A percentile compares a stretch with the other conserved stretches of the same genome.
These are phyloP conservation scores for Drosophila kepulauana DNA, from an alignment of 1,140 invertebrate genomes.

Conservation along the genomic window DNA sequence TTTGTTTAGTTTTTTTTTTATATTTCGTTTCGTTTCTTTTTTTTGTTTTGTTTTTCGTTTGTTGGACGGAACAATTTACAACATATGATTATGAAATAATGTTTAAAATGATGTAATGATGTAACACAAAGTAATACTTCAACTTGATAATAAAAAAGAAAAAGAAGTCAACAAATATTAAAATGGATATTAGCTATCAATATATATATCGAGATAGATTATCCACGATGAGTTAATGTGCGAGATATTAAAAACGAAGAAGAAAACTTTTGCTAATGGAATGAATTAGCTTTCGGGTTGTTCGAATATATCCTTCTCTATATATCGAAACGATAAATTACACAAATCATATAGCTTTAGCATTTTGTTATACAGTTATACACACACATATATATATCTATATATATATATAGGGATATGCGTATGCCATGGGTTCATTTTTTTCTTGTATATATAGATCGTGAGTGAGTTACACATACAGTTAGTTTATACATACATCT, in stretches of 20 bases:
- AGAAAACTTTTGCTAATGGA: conserved; percentile 70
- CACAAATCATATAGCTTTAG: conserved; percentile 22
- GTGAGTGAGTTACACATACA: conserved; percentile 37
- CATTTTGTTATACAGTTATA: conserved; percentile 38
- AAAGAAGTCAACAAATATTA: conserved; percentile 22
- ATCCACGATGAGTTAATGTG: not conserved
- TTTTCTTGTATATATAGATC: conserved; percentile 27
- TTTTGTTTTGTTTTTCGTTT: conserved; percentile 49
- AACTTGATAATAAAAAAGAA: conserved; percentile 51
- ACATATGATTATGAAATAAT: conserved; percentile 84
- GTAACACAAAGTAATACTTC: conserved; percentile 70
- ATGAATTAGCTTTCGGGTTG: conserved; percentile 59
- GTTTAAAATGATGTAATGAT: conserved; percentile 46
- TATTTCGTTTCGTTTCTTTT: not conserved
- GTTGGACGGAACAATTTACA: conserved; percentile 83
- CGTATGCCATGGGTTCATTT: conserved; percentile 14
- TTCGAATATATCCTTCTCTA: conserved; percentile 15
- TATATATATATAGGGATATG: conserved; percentile 24
- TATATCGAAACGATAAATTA: conserved; percentile 17
- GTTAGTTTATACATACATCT: conserved; percentile 24
- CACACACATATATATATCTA: conserved; percentile 42
- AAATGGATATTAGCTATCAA: conserved; percentile 12
- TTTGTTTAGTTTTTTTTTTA: conserved; percentile 42
- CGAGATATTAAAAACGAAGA: conserved; percentile 17
- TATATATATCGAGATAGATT: conserved; percentile 17